phyloP scores from a whole-genome alignment of 2,888 invertebrate species.

The Catocala nupta region DNA sequence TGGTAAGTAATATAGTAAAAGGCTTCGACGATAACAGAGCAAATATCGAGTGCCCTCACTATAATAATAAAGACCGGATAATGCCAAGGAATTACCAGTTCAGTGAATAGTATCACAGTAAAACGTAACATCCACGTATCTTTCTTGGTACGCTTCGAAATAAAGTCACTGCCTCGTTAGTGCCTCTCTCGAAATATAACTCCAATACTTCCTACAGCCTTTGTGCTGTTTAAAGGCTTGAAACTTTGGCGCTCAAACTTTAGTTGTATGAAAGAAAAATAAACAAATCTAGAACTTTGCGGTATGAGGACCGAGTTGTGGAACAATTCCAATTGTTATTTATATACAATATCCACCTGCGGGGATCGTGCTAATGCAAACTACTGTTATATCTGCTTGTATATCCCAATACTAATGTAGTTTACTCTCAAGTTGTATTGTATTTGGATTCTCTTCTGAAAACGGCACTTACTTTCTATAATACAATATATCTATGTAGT shows the following conservation, averaged over 20 bases:
- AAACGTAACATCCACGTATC: constrained; percentile 24
- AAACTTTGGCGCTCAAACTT: constrained; percentile 40
- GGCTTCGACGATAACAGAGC: constrained; percentile 11
- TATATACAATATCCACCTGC: constrained; percentile 23
- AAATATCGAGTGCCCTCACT: constrained; percentile 9
- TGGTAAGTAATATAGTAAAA: constrained; percentile 12
- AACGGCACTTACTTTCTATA: not conserved
- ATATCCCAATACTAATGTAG: not conserved
- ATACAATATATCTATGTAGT: not conserved
- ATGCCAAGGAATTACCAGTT: constrained; percentile 24
- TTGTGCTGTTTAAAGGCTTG: constrained; percentile 49
- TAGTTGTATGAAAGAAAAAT: constrained; percentile 35
- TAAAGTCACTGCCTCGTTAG: constrained; percentile 55
- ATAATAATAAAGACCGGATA: constrained; percentile 17
- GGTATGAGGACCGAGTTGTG: constrained; percentile 23
- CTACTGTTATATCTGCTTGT: constrained; percentile 1
- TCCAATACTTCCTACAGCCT: constrained; percentile 42
- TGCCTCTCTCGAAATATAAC: constrained; percentile 48
- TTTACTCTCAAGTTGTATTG: not conserved
- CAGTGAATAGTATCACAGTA: constrained; percentile 21
- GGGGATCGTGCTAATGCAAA: constrained; percentile 2
- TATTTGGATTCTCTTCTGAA: not conserved
- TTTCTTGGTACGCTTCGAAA: constrained; percentile 47
- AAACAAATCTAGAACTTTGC: constrained; percentile 38
- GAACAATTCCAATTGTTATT: constrained; percentile 30